Evolutionary conservation across 2,797 vertebrate species (phyloP).

Genomic region (Odontamblyopus lacepedii): DNA sequence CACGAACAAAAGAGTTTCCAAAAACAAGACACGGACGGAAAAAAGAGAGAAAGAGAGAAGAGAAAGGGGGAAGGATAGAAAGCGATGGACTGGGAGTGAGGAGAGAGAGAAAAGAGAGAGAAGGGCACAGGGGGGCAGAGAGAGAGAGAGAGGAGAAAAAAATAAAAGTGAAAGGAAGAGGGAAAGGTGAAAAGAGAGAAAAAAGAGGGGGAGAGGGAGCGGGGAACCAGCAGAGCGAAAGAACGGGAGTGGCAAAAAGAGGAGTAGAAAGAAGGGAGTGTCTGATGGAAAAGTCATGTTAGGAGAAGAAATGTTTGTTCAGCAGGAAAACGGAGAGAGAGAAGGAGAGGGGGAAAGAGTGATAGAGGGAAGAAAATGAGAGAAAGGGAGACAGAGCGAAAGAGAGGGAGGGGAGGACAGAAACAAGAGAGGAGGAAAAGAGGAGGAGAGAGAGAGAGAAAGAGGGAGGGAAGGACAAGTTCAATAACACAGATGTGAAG

Average conservation of each 20-base stretch:
- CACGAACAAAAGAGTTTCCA: too few species aligned
- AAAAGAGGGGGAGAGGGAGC: background rate
- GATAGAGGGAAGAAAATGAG: too few species aligned
- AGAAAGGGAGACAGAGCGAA: too few species aligned
- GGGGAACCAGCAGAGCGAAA: background rate
- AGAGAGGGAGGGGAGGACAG: too few species aligned
- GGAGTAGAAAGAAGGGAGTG: background rate
- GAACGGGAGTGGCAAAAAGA: background rate
- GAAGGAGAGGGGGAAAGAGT: too few species aligned
- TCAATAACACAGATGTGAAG: slow-evolving; percentile 19
- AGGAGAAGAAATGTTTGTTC: background rate
- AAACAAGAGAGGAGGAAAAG: background rate
- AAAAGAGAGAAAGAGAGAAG: background rate
- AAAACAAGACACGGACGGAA: background rate
- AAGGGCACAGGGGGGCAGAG: background rate
- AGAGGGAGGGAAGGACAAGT: slow-evolving; percentile 12
- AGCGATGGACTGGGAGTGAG: too few species aligned
- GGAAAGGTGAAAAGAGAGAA: background rate
- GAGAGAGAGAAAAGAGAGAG: background rate
- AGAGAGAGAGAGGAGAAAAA: background rate
- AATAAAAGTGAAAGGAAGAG: too few species aligned
- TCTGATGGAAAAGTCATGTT: background rate
- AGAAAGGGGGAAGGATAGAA: too few species aligned
- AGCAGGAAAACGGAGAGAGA: background rate
- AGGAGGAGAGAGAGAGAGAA: slow-evolving; percentile 8